Percentiles rank a stretch among this genome's conserved stretches.
phyloP scores from a whole-genome alignment of 2,888 invertebrate genomes.

The Noctua janthina region DNA sequence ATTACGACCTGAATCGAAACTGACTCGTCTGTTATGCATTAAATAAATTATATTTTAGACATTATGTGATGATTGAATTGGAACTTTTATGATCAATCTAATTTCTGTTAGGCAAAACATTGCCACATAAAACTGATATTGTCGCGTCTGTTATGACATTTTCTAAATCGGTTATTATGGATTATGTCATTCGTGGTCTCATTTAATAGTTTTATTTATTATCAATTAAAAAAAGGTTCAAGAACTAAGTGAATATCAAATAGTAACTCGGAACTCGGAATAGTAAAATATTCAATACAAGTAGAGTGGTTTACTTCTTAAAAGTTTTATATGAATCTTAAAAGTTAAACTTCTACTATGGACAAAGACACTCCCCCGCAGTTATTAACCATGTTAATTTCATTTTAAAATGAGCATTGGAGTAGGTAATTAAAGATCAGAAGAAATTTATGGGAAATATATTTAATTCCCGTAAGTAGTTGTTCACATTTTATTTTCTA shows the following conservation, averaged over 20 bases:
- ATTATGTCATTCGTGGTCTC: constrained; percentile 42
- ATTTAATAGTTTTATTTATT: constrained; percentile 42
- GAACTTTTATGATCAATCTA: constrained; percentile 62
- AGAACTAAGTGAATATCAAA: background rate
- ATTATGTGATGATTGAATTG: constrained; percentile 63
- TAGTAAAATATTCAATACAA: constrained; percentile 14
- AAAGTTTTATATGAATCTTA: background rate
- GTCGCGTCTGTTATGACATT: constrained; percentile 58
- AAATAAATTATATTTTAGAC: constrained; percentile 64
- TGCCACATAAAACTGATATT: constrained; percentile 49
- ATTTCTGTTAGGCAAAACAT: constrained; percentile 53
- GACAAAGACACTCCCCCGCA: background rate
- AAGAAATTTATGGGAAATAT: constrained; percentile 9
- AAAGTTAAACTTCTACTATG: constrained; percentile 4
- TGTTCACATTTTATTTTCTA: constrained; percentile 9
- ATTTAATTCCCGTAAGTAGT: background rate
- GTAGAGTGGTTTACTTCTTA: background rate
- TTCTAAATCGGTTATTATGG: constrained; percentile 43
- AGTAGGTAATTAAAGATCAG: background rate
- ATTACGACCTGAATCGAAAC: constrained; percentile 45
- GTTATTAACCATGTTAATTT: constrained; percentile 1
- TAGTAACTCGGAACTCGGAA: background rate
- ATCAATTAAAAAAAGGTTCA: background rate
- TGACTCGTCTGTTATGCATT: constrained; percentile 56
- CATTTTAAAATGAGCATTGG: constrained; percentile 18